phyloP scores from a whole-genome alignment of 2,888 invertebrate species.

The Diarsia rubi region DNA sequence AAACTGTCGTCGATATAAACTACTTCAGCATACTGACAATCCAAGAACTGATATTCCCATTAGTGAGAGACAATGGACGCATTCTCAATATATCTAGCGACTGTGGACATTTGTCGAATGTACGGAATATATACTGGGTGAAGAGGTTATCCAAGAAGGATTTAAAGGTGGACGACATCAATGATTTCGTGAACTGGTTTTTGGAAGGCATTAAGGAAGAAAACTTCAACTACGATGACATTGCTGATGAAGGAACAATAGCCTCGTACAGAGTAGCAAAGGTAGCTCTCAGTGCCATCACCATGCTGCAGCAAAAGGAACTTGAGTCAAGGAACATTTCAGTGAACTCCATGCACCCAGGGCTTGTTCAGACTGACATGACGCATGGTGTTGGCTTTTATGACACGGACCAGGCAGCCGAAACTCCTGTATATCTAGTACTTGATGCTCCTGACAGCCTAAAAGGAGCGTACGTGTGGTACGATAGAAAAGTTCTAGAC shows the following conservation, averaged over 20 bases:
- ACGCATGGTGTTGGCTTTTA: slow-evolving; percentile 91
- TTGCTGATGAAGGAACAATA: slow-evolving; percentile 88
- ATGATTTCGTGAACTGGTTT: slow-evolving; percentile 92
- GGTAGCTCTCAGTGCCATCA: slow-evolving; percentile 93
- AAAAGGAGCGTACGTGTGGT: slow-evolving; percentile 93
- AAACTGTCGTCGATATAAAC: slow-evolving; percentile 92
- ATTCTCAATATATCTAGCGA: slow-evolving; percentile 94
- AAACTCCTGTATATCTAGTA: slow-evolving; percentile 89
- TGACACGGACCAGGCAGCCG: slow-evolving; percentile 90
- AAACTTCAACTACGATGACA: slow-evolving; percentile 74
- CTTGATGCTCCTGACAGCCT: slow-evolving; percentile 87
- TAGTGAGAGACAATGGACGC: slow-evolving; percentile 92
- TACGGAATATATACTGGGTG: slow-evolving; percentile 87
- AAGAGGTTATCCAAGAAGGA: slow-evolving; percentile 75
- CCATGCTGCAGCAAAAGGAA: slow-evolving; percentile 92
- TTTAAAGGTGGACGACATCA: slow-evolving; percentile 77
- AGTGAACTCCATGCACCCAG: slow-evolving; percentile 93
- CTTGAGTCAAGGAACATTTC: slow-evolving; percentile 90
- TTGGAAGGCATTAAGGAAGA: slow-evolving; percentile 83
- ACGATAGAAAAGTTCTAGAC: slow-evolving; percentile 88
- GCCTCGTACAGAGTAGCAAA: slow-evolving; percentile 93
- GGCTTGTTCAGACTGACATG: slow-evolving; percentile 95
- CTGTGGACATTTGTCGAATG: slow-evolving; percentile 91
- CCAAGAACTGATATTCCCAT: slow-evolving; percentile 93
- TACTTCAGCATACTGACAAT: slow-evolving; percentile 92